These are phyloP conservation scores for pig (Sus scrofa) DNA, from an alignment of 2,113 vertebrate genomes.

Conservation along the genomic window T2T-Sscrofa CM000816.6:22689001-22689500, in stretches of 20 bases:
- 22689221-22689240: neutral
- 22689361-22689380: neutral
- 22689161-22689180: neutral
- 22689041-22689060: neutral
- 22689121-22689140: neutral
- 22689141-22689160: neutral
- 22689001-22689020: neutral
- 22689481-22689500: neutral
- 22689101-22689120: neutral
- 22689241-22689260: neutral
- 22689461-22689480: neutral
- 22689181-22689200: neutral
- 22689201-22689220: neutral
- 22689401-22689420: neutral
- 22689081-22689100: neutral
- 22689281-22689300: neutral
- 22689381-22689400: neutral
- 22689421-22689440: neutral
- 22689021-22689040: neutral
- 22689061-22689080: neutral
- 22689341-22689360: neutral
- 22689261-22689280: neutral
- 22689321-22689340: neutral
- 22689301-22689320: slow-evolving; percentile 62
- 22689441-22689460: neutral